These are phyloP conservation scores for Polypterus bichir DNA, from an alignment of 2,113 vertebrate species.

Conservation along the genomic window DNA sequence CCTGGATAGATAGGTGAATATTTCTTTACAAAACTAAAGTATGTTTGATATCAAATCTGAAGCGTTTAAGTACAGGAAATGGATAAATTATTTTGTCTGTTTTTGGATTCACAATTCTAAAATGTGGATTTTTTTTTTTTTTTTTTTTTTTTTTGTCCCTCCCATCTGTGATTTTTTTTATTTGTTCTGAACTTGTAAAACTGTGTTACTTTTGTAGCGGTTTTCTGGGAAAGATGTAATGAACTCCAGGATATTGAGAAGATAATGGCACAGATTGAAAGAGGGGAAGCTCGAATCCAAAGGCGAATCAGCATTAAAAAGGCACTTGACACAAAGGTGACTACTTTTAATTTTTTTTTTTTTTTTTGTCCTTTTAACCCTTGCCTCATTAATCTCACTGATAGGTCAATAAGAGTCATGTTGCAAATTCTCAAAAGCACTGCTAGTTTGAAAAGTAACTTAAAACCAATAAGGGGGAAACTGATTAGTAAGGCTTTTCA, in stretches of 20 bases:
- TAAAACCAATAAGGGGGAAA: too few relatives aligned
- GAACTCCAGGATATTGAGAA: conserved; percentile 97
- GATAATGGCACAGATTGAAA: conserved; percentile 98
- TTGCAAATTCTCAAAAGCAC: too few relatives aligned
- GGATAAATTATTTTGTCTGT: too few relatives aligned
- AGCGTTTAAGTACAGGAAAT: too few relatives aligned
- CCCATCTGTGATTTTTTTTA: too few relatives aligned
- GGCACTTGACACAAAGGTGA: conserved; percentile 91
- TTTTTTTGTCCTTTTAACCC: not conserved
- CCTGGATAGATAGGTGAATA: too few relatives aligned
- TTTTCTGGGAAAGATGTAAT: conserved; percentile 97
- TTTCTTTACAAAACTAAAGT: not conserved
- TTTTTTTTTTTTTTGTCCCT: not conserved
- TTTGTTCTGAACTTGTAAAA: not conserved
- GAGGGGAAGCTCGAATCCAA: conserved; percentile 95
- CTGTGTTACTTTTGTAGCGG: conserved; percentile 51
- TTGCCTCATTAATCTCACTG: too few relatives aligned
- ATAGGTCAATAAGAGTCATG: too few relatives aligned
- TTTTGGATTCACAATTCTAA: not conserved
- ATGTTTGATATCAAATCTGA: too few relatives aligned
- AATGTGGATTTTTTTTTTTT: conserved; percentile 5
- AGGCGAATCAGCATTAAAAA: conserved; percentile 97
- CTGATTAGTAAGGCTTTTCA: too few relatives aligned
- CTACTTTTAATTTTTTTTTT: not conserved
- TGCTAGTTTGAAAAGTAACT: too few relatives aligned